phyloP scores from a whole-genome alignment of 2,113 vertebrate genomes.

The Oncorhynchus masou region DNA sequence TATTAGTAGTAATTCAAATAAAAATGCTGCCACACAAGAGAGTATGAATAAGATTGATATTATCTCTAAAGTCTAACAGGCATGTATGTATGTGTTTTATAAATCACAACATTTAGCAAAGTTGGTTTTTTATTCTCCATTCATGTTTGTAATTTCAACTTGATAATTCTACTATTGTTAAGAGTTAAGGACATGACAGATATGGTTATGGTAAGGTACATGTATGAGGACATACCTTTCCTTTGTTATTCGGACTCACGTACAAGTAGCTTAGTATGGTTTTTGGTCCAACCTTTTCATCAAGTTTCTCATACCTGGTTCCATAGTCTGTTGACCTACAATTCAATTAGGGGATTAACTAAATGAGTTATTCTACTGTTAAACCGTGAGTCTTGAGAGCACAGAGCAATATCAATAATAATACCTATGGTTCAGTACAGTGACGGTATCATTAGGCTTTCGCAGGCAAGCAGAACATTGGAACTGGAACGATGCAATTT shows the following conservation, averaged over 20 bases:
- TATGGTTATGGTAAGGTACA: slow-evolving; percentile 20
- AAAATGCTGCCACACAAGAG: background rate
- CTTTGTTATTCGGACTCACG: slow-evolving; percentile 53
- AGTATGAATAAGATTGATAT: background rate
- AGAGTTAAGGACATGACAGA: background rate
- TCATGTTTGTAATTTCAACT: no score
- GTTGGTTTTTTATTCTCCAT: background rate
- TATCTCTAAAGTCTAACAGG: background rate
- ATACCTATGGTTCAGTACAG: slow-evolving; percentile 54
- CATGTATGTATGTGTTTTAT: background rate
- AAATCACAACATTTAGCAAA: no score
- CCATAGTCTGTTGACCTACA: slow-evolving; percentile 94
- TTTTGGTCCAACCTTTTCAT: slow-evolving; percentile 90
- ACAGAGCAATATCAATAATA: background rate
- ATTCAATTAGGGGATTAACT: slow-evolving; percentile 75
- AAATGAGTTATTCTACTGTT: slow-evolving; percentile 31
- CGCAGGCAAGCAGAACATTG: slow-evolving; percentile 69
- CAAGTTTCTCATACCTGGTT: slow-evolving; percentile 91
- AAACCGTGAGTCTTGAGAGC: slow-evolving; percentile 22
- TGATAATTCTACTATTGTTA: no score
- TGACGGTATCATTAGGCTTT: slow-evolving; percentile 59
- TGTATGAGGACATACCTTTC: slow-evolving; percentile 74
- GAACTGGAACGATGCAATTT: slow-evolving; percentile 63
- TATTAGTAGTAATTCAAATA: background rate
- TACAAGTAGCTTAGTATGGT: slow-evolving; percentile 93